Base-by-base conservation (phyloP, 2,113 vertebrate genomes). In the Naja naja region DNA sequence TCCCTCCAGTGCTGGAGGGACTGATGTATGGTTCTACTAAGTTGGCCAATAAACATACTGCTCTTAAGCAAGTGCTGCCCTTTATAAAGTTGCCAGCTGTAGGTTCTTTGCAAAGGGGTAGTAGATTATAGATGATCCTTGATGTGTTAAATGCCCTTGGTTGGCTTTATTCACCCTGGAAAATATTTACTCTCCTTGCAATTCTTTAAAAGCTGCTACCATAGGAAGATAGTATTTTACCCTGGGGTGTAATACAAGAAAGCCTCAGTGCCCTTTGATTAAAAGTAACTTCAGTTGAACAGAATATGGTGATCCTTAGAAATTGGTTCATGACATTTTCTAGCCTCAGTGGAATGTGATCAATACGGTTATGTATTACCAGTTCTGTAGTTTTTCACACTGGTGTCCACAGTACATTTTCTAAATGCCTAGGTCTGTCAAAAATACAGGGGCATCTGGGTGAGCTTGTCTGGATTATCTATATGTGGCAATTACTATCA, bases 271-370 rank as follows among this genome's bases (percentile, higher is more conserved):
- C 90, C 90, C 88, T 87, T 94, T 92, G 91, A 94, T 94, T 94
- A 89, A 94, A 92, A 94, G 93, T 86, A 92, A 94, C 93, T 94
- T 94, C 93, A 92, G 87, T 90, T 89, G 90, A 94, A 87, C 74
- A 90, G 88, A 94, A 89, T 94, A 92, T 92, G 93, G 54, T 94
- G 93, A 93, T 91, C 90, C 93, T 93, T 93, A 91, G 93, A 89
- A 91, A 93, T 91, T 89, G 74, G 90, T 93, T 89, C 87, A 52
- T 93, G 93, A 69, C 88, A 94, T 94, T 90, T 92, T 58, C 74
- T 34, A 89, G 88, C 91, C 93, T 92, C 88, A 2, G 88, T 55
- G 88, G 93, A 54, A 89, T 89, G 69, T 92, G 93, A 92, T 94
- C 93, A 94, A 94, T 94, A 94, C 86, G 27, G 88, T 90, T 93